A percentile compares a stretch with the other conserved stretches of the same genome.
These are phyloP conservation scores for Tenebrosternarchus preto DNA, from an alignment of 2,113 vertebrate genomes.

Conservation along the genomic window DNA sequence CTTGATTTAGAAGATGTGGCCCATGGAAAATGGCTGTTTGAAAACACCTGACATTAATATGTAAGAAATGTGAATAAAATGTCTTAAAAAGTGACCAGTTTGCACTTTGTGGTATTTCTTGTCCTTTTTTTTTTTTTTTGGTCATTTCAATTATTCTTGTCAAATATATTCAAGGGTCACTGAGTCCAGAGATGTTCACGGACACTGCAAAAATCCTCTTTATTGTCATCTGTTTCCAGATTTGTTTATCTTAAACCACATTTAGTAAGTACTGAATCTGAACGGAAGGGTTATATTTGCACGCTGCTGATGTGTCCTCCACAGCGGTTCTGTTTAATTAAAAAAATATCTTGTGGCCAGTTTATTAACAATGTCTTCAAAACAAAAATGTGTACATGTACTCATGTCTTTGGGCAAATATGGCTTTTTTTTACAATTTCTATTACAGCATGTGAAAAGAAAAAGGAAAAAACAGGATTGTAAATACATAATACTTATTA, in stretches of 20 bases:
- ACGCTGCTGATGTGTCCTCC: neutral
- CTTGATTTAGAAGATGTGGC: neutral
- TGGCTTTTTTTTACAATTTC: neutral
- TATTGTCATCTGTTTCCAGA: neutral
- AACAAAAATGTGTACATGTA: neutral
- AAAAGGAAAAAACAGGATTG: neutral
- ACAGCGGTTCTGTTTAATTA: neutral
- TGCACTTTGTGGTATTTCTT: too few species aligned
- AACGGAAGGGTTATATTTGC: neutral
- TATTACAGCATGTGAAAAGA: neutral
- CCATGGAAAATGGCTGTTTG: neutral
- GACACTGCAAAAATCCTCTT: neutral
- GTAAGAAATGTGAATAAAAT: slow-evolving; percentile 18
- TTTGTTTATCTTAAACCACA: neutral
- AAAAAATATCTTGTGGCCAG: neutral
- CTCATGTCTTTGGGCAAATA: slow-evolving; percentile 18
- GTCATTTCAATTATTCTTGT: too few species aligned
- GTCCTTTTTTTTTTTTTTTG: too few species aligned
- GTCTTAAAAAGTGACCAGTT: neutral
- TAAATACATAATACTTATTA: slow-evolving; percentile 19
- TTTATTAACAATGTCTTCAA: neutral
- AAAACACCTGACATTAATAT: neutral
- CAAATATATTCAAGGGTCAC: too few species aligned
- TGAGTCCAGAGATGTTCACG: too few species aligned
- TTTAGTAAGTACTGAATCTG: neutral